These are phyloP conservation scores for Trachymyrmex cornetzi DNA, from an alignment of 1,140 invertebrate genomes.

Conservation along the genomic window DNA sequence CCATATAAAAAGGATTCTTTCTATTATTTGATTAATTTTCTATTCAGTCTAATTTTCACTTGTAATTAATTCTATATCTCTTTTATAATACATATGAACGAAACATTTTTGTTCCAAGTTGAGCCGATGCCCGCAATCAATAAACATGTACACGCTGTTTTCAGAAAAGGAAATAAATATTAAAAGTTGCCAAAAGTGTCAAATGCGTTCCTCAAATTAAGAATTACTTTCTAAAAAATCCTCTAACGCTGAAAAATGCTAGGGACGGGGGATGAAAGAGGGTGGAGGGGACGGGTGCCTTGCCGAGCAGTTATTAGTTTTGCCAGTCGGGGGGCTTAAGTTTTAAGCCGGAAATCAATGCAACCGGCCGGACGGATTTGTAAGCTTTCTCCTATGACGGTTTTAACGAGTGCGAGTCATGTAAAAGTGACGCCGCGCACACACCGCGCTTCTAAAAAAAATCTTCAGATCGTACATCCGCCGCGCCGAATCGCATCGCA, in stretches of 20 bases:
- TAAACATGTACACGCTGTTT: neutral
- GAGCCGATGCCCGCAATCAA: conserved; percentile 15
- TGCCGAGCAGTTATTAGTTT: conserved; percentile 78
- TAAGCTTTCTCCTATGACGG: conserved; percentile 76
- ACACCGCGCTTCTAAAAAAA: conserved; percentile 59
- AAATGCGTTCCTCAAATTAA: conserved; percentile 64
- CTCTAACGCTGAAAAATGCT: conserved; percentile 70
- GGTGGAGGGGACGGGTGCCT: conserved; percentile 44
- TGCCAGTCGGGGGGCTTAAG: conserved; percentile 75
- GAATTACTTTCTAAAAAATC: conserved; percentile 76
- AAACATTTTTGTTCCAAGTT: conserved; percentile 1
- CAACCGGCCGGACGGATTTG: conserved; percentile 75
- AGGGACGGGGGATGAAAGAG: conserved; percentile 23
- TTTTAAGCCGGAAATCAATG: conserved; percentile 79
- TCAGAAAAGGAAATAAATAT: conserved; percentile 4
- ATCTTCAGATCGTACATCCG: conserved; percentile 53
- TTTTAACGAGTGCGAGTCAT: conserved; percentile 76
- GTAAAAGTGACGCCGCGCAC: conserved; percentile 70
- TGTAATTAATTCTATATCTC: neutral
- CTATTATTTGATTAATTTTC: too few relatives aligned
- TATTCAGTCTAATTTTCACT: too few relatives aligned
- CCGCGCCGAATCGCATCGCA: neutral
- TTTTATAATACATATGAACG: neutral
- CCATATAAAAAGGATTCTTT: too few relatives aligned
- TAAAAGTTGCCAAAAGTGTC: conserved; percentile 44